phyloP scores from a whole-genome alignment of 2,797 vertebrate species.

The Argyrosomus regius region DNA sequence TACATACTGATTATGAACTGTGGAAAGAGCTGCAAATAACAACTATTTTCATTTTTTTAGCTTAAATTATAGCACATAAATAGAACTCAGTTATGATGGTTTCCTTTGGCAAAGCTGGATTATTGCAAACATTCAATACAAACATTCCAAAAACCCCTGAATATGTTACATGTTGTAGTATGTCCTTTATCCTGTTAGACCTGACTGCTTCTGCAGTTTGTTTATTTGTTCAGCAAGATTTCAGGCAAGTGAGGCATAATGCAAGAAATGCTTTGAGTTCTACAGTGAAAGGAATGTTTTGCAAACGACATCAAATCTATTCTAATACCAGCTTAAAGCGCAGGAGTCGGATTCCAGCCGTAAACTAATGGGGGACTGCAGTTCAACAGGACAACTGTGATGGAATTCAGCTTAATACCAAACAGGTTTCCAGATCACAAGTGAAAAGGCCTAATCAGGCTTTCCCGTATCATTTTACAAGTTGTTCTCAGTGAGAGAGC shows the following conservation, averaged over 20 bases:
- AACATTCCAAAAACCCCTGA: not conserved
- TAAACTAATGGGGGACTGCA: not conserved
- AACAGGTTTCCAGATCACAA: slow-evolving; percentile 57
- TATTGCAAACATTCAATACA: not conserved
- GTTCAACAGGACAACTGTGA: slow-evolving; percentile 12
- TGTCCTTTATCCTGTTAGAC: not conserved
- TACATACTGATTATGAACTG: no score
- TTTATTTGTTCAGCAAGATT: not conserved
- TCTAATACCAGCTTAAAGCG: slow-evolving; percentile 26
- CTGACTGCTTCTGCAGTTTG: not conserved
- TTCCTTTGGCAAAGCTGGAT: no score
- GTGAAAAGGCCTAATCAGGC: slow-evolving; percentile 29
- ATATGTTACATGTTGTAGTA: not conserved
- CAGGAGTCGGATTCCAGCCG: slow-evolving; percentile 50
- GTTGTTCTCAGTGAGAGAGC: slow-evolving; percentile 31
- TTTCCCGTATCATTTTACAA: slow-evolving; percentile 61
- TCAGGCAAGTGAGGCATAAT: not conserved
- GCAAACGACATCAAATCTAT: slow-evolving; percentile 19
- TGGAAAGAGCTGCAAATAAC: not conserved
- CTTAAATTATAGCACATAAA: not conserved
- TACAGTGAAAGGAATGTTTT: slow-evolving; percentile 13
- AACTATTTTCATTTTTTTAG: slow-evolving; percentile 1
- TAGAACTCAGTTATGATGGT: no score
- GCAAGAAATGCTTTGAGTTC: not conserved
- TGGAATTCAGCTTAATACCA: slow-evolving; percentile 31